Percentiles rank a stretch among this genome's conserved stretches.
These are phyloP conservation scores for Dicycla oo DNA, from an alignment of 2,888 invertebrate species.

Conservation along the genomic window DNA sequence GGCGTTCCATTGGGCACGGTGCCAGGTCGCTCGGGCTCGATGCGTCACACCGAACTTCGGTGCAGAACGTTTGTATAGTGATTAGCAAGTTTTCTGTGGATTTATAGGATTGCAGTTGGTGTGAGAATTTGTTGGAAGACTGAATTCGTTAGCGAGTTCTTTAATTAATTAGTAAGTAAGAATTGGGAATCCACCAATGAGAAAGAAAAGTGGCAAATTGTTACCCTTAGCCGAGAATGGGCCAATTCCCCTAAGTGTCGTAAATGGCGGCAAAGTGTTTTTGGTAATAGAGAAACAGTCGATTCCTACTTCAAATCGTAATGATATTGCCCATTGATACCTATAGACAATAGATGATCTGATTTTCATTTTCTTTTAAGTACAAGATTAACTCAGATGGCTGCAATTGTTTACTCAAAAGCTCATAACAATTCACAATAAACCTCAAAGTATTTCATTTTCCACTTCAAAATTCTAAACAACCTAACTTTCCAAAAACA, in stretches of 20 bases:
- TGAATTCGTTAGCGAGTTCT: constrained; percentile 12
- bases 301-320: constrained; percentile 32
- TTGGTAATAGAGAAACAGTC: constrained; percentile 45
- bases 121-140: constrained; percentile 16
- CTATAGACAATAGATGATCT: not conserved
- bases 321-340: constrained; percentile 21
- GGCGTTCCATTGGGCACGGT: constrained; percentile 74
- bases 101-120: constrained; percentile 40
- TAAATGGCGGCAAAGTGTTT: constrained; percentile 42
- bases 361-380: constrained; percentile 3
- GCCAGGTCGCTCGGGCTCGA: constrained; percentile 65
- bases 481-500: constrained; percentile 36
- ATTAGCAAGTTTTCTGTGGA: constrained; percentile 50
- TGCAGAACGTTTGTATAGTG: constrained; percentile 40
- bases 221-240: constrained; percentile 1
- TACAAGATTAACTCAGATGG: not conserved
- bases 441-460: constrained; percentile 26
- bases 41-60: constrained; percentile 56
- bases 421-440: not conserved
- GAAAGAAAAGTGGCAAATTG: constrained; percentile 11
- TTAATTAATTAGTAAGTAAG: constrained; percentile 14
- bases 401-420: constrained; percentile 1
- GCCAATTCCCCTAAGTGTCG: constrained; percentile 42
- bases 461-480: constrained; percentile 30
- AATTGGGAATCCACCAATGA: not conserved